Conservation (phyloP, 1,140 invertebrate species). For the Littorina saxatilis region DNA sequence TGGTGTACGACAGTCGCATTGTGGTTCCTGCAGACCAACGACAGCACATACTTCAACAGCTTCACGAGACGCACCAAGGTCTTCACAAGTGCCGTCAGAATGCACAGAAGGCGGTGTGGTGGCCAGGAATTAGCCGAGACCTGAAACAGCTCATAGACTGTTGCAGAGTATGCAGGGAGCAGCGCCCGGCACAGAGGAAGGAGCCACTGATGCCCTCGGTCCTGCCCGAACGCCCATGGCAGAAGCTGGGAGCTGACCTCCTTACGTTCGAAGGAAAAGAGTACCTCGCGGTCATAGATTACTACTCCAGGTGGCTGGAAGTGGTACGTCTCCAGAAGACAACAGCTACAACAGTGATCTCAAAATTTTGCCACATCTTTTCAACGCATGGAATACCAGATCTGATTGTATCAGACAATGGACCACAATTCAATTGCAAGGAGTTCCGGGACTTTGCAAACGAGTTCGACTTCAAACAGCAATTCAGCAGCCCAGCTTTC, state of each 20-base stretch:
- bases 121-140: not conserved
- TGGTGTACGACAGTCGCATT: slow-evolving; percentile 28
- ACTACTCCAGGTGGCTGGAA: not conserved
- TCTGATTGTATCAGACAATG: slow-evolving; percentile 51
- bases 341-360: slow-evolving; percentile 45
- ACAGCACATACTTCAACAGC: not conserved
- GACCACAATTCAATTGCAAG: slow-evolving; percentile 50
- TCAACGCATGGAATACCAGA: slow-evolving; percentile 51
- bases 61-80: slow-evolving; percentile 2
- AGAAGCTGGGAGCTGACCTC: not conserved
- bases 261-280: not conserved
- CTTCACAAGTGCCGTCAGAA: slow-evolving; percentile 20
- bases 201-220: not conserved
- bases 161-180: not conserved
- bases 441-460: slow-evolving; percentile 53
- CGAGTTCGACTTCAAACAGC: slow-evolving; percentile 50
- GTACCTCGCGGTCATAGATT: not conserved
- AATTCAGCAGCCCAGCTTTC: slow-evolving; percentile 46
- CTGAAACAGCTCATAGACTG: not conserved
- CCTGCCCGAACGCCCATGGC: not conserved
- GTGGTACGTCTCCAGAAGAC: slow-evolving; percentile 17
- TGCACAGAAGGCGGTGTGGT: not conserved
- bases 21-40: slow-evolving; percentile 43
- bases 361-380: slow-evolving; percentile 47
- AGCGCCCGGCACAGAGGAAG: not conserved